A percentile compares a stretch with the other conserved stretches of the same genome.
These are phyloP conservation scores for Poeciliopsis retropinna DNA, from an alignment of 2,113 vertebrate species.

Conservation along the genomic window DNA sequence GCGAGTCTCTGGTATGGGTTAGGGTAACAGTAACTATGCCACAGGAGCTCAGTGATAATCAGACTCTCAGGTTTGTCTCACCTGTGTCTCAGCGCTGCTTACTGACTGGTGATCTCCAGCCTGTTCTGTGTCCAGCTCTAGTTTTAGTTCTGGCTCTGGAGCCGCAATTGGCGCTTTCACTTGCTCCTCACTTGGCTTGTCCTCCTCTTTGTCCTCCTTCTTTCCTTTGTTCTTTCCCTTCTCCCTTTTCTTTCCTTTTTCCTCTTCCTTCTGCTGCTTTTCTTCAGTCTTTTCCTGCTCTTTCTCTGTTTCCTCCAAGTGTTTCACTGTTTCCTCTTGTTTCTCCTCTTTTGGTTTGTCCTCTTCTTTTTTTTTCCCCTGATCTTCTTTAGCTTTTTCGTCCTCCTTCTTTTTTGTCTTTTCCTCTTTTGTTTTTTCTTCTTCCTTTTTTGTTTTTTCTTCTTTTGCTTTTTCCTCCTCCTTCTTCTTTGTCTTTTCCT, in stretches of 20 bases:
- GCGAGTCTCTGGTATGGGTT: background rate
- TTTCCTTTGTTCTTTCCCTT: constrained; percentile 56
- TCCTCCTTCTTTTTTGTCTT: constrained; percentile 19
- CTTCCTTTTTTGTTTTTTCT: constrained; percentile 32
- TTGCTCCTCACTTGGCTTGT: constrained; percentile 44
- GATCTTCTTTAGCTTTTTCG: constrained; percentile 77
- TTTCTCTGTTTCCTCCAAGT: constrained; percentile 39
- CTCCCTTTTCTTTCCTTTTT: constrained; percentile 41
- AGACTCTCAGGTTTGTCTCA: constrained; percentile 55
- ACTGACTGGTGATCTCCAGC: constrained; percentile 89
- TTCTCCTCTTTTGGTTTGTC: constrained; percentile 50
- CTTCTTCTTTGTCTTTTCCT: constrained; percentile 46
- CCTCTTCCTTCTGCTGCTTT: constrained; percentile 25
- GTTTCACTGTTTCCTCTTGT: constrained; percentile 44
- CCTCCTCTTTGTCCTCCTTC: constrained; percentile 42
- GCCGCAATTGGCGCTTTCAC: constrained; percentile 92
- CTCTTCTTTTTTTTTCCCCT: constrained; percentile 78
- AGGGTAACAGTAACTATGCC: background rate
- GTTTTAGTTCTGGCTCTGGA: constrained; percentile 91
- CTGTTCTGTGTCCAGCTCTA: constrained; percentile 81
- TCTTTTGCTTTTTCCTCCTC: constrained; percentile 26
- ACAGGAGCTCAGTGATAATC: background rate
- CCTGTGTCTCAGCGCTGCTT: constrained; percentile 91
- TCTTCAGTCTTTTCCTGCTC: constrained; percentile 18
- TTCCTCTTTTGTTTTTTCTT: constrained; percentile 43